Conservation (phyloP, 2,113 vertebrate species). For the Phoxinus phoxinus region DNA sequence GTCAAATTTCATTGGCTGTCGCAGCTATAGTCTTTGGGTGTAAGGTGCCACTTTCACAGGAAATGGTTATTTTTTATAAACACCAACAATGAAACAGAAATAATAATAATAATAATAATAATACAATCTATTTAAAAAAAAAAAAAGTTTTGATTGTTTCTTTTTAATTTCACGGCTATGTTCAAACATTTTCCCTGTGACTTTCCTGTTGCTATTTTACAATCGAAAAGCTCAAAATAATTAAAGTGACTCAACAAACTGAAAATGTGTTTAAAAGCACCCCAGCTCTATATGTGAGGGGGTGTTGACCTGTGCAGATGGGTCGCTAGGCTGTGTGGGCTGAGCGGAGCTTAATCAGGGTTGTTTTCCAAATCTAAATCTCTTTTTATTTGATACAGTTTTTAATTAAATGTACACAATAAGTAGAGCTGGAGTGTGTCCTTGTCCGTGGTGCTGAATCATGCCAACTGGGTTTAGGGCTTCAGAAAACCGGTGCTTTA, state of each 20-base stretch:
- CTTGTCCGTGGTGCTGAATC: conserved; percentile 32
- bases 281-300: neutral
- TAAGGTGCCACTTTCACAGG: neutral
- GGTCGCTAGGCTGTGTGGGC: neutral
- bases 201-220: neutral
- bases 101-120: neutral
- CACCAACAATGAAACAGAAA: neutral
- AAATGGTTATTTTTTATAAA: neutral
- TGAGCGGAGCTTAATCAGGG: neutral
- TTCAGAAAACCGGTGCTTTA: neutral
- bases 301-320: neutral
- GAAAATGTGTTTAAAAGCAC: neutral
- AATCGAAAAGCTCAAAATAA: neutral
- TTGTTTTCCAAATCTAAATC: neutral
- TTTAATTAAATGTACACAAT: neutral
- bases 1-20: conserved; percentile 27
- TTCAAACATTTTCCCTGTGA: neutral
- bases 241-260: neutral
- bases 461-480: neutral
- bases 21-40: neutral
- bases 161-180: neutral
- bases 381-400: neutral
- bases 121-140: neutral
- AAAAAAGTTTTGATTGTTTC: neutral
- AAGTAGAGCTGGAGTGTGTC: neutral